Base-by-base conservation (phyloP, 2,888 invertebrate genomes). In the Drosophila ezoana region DNA sequence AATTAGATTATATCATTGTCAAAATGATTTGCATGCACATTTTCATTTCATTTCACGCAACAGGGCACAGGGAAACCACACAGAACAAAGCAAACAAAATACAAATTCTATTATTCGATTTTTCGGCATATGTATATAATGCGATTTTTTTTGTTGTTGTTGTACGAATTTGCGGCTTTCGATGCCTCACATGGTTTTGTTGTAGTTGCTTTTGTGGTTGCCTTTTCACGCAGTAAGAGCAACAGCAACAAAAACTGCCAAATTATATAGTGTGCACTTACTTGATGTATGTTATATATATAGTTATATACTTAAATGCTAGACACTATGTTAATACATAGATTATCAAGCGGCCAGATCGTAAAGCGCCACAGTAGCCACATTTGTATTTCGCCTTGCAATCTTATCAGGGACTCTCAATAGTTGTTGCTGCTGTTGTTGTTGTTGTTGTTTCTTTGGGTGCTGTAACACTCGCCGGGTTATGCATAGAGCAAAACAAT, bases 381-480 rank as follows among this genome's bases (percentile, higher is more conserved):
- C 60, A 64, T 48, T 47, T 51, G 43, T 32, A 48, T 62, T 64
- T 58, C 32, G 58, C 45, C 23, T 56, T 43, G 64, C 54, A 70
- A 76, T 70, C 65, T 76, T 56, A 75, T 76, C 72, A 54, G 62
- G 18, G 40, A 53, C 43, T 66, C 67, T 59, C 38, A 53, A 43
- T 52, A 45, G 40, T 61, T 38, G 33, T 52, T 56, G 45, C 38
- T 44, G 28, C 23, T 57, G 28, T 41, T 44, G 23, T 32, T 38
- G 38, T 43, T 18, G 37, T 32, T 28, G 32, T 53, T 28, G 33
- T 33, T 32, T 23, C 16, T 8, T 64, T 41, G 28, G 33, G 32
- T 61, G 48, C 59, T 56, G 58, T 67, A 57, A 54, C 62, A 52
- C 14, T 71, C 41, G 52, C 37, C 35, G 28, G 54, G 43, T 41